Percentiles rank a stretch among this genome's conserved stretches.
phyloP scores from a whole-genome alignment of 2,888 invertebrate genomes.

The Chesias legatella region DNA sequence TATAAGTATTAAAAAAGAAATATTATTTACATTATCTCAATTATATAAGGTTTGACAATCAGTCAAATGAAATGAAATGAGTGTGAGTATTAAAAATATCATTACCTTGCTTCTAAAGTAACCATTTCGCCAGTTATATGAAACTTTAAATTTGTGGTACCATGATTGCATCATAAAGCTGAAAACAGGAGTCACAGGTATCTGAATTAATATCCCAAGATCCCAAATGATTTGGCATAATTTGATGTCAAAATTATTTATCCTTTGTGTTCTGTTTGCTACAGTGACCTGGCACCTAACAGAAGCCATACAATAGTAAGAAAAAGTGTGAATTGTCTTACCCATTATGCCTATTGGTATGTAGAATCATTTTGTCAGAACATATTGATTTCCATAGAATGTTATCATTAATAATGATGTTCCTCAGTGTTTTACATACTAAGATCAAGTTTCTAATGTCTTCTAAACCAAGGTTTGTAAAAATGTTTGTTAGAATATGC shows the following conservation, averaged over 20 bases:
- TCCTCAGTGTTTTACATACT: conserved; percentile 52
- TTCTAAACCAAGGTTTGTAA: conserved; percentile 40
- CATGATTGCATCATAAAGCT: conserved; percentile 37
- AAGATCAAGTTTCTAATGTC: conserved; percentile 60
- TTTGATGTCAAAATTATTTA: too few relatives aligned
- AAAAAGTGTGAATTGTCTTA: too few relatives aligned
- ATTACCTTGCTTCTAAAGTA: conserved; percentile 45
- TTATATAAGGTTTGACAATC: too few relatives aligned
- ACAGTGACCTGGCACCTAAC: too few relatives aligned
- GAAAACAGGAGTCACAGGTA: too few relatives aligned
- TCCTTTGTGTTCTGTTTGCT: too few relatives aligned
- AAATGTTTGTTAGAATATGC: conserved; percentile 56
- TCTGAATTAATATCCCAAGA: too few relatives aligned
- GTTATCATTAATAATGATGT: conserved; percentile 50
- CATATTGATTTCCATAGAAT: conserved; percentile 51
- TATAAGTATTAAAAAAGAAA: too few relatives aligned
- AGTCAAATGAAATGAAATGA: too few relatives aligned
- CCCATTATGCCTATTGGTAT: conserved; percentile 34
- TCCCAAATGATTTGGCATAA: too few relatives aligned
- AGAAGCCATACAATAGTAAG: too few relatives aligned
- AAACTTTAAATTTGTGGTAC: conserved; percentile 55
- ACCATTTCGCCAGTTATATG: conserved; percentile 64
- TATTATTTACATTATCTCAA: too few relatives aligned
- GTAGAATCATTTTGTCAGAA: conserved; percentile 38
- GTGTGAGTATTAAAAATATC: background rate